These are phyloP conservation scores for Leucoraja ocellata DNA, from an alignment of 2,797 vertebrate species.

Conservation along the genomic window DNA sequence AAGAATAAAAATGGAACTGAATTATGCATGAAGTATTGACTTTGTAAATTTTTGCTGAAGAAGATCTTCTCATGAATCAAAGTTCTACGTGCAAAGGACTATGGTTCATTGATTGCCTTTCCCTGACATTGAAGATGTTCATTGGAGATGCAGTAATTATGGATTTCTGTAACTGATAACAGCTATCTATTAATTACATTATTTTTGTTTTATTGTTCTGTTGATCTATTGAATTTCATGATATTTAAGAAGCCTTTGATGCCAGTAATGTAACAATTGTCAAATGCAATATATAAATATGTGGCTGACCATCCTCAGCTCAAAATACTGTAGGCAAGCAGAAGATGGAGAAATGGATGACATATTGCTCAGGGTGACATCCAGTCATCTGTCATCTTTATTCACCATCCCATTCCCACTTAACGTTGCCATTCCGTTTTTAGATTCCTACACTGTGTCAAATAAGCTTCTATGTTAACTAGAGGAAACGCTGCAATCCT, in stretches of 20 bases:
- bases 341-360: background rate
- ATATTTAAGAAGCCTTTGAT: background rate
- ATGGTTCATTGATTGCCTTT: background rate
- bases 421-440: no score
- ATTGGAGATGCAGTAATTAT: constrained; percentile 1
- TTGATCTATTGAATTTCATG: background rate
- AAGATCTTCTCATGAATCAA: constrained; percentile 4
- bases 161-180: constrained; percentile 31
- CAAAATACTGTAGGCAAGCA: background rate
- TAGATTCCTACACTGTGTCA: no score
- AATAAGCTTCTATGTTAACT: no score
- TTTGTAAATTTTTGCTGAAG: constrained; percentile 22
- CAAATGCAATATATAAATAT: background rate
- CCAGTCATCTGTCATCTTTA: no score
- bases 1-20: constrained; percentile 17
- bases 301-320: background rate
- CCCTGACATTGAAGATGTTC: constrained; percentile 18
- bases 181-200: constrained; percentile 11
- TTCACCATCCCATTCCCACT: no score
- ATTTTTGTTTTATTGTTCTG: constrained; percentile 3
- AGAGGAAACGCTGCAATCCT: no score
- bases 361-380: no score
- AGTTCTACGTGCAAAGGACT: background rate
- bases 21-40: constrained; percentile 37
- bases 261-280: background rate